phyloP scores from a whole-genome alignment of 1,140 invertebrate genomes.

The Cherax quadricarinatus region DNA sequence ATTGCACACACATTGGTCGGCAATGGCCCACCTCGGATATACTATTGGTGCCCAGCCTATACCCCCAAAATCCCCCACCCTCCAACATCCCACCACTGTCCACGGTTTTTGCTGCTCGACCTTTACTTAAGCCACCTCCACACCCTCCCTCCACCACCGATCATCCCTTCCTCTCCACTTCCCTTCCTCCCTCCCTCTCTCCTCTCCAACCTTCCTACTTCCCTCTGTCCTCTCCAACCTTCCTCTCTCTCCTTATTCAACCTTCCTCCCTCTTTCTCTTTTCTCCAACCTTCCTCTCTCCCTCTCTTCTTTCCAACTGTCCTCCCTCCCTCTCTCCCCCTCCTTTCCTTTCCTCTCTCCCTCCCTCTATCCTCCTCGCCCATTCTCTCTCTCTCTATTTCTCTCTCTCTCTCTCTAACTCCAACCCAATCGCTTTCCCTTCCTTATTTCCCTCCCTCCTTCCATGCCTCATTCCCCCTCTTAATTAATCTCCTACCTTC shows the following conservation, averaged over 20 bases:
- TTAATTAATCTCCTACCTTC: background rate
- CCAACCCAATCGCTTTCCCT: too few species aligned
- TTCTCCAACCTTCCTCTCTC: background rate
- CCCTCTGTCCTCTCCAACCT: background rate
- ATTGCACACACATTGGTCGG: slow-evolving; percentile 28
- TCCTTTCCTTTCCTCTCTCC: too few species aligned
- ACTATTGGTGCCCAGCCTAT: slow-evolving; percentile 19
- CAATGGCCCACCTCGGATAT: background rate
- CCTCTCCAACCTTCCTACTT: background rate
- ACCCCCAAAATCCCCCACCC: background rate
- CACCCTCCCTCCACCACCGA: background rate
- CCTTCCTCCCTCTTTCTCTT: background rate
- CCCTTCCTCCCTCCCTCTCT: background rate
- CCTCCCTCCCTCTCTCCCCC: background rate
- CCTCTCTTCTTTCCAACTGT: background rate
- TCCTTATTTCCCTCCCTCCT: background rate
- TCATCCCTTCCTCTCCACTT: background rate
- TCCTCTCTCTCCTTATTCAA: background rate
- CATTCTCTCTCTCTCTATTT: background rate
- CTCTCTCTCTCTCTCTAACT: too few species aligned
- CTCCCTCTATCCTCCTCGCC: background rate
- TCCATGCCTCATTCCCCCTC: background rate
- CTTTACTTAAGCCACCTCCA: background rate
- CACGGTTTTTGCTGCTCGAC: background rate
- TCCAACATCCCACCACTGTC: background rate